Evolutionary conservation across 2,888 invertebrate species (phyloP).

Genomic region (Lasioglossum oenotherae): DNA sequence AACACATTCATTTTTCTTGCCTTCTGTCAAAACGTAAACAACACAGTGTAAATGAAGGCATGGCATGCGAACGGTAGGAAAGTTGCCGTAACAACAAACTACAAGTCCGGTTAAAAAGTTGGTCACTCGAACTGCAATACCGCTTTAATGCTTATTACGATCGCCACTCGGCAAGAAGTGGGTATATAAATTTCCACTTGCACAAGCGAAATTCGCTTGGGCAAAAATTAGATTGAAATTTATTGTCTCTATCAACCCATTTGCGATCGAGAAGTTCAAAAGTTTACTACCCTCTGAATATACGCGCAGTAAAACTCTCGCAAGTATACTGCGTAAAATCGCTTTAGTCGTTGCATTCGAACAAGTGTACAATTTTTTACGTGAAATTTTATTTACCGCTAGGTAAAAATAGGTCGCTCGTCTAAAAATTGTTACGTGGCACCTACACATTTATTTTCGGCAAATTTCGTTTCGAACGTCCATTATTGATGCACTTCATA

Average conservation of each 20-base stretch:
- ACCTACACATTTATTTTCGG: neutral
- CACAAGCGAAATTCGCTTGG: neutral
- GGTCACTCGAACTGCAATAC: neutral
- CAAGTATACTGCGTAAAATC: neutral
- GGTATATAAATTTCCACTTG: neutral
- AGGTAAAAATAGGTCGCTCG: neutral
- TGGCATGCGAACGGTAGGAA: neutral
- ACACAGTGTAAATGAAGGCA: neutral
- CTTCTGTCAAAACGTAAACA: neutral
- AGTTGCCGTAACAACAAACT: neutral
- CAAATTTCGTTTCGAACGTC: neutral
- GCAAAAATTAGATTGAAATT: neutral
- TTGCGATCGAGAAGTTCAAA: neutral
- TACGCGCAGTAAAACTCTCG: neutral
- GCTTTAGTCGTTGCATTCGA: neutral
- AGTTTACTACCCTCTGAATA: neutral
- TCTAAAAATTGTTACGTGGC: neutral
- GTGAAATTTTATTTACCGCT: neutral
- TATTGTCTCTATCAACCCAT: neutral
- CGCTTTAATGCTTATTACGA: neutral
- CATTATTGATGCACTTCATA: too few relatives aligned
- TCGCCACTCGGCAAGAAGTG: neutral
- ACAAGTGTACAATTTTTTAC: neutral
- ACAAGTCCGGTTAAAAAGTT: slow-evolving; percentile 10
- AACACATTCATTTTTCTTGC: neutral